These are phyloP conservation scores for Venturia canescens DNA, from an alignment of 1,140 invertebrate genomes.

Conservation along the genomic window DNA sequence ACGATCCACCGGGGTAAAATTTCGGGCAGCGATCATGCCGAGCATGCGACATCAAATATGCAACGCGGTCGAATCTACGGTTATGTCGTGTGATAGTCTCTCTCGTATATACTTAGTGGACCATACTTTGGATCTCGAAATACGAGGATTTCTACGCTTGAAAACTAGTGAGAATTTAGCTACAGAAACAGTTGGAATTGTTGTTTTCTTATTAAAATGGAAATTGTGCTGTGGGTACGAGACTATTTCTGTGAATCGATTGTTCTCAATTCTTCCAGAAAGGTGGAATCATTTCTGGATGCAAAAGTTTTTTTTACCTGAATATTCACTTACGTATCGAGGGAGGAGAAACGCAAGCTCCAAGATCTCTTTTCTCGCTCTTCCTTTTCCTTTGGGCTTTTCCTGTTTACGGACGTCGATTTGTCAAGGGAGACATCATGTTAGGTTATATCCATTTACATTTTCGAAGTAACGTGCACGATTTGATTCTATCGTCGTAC, in stretches of 20 bases:
- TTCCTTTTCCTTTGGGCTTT: constrained; percentile 2
- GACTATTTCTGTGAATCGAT: no score
- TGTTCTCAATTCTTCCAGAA: no score
- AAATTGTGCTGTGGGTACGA: background rate
- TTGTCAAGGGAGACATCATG: constrained; percentile 69
- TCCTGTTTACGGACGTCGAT: constrained; percentile 68
- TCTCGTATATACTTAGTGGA: constrained; percentile 17
- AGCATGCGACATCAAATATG: constrained; percentile 75
- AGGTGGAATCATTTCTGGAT: no score
- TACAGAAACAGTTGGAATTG: no score
- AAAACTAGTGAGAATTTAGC: background rate
- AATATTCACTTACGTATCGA: background rate
- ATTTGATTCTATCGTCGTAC: constrained; percentile 44
- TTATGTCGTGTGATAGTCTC: constrained; percentile 67
- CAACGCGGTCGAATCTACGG: constrained; percentile 75
- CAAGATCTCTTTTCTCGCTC: background rate
- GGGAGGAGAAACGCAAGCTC: background rate
- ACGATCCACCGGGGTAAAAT: constrained; percentile 75
- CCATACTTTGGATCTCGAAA: constrained; percentile 6
- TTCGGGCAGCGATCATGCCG: constrained; percentile 71
- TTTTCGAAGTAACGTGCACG: constrained; percentile 1
- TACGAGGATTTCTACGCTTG: constrained; percentile 17
- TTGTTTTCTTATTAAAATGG: no score
- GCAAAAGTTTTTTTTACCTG: no score
- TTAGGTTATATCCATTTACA: constrained; percentile 11